Evolutionary conservation across 2,113 vertebrate genomes (phyloP), one percentile per base, ranked within the genome.

Genomic region (Phrynosoma blainvillii): DNA sequence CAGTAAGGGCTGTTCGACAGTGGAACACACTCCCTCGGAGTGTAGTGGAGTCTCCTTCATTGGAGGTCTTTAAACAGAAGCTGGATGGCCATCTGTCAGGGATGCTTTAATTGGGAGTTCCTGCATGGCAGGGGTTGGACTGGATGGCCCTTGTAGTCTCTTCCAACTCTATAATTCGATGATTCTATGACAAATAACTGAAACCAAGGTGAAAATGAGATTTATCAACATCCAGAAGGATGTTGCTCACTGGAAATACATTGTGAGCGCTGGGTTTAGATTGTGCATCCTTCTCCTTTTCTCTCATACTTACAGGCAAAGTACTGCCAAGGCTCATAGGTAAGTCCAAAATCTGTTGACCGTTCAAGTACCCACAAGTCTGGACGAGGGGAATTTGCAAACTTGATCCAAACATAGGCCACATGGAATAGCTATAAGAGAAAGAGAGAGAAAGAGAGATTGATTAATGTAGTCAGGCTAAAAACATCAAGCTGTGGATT

Each of bases 321-420:
- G 93, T 96, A 99, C 96, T 99, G 98, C 99, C 99, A 99, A 0
- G 99, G 98, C 70, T 97, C 96, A 25, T 99, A 99, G 47, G 97
- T 98, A 84, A 93, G 96, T 87, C 99, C 99, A 0, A 97, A 99
- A 95, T 99, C 98, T 0, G 97, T 95, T 0, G 99, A 99, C 56
- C 98, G 94, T 92, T 99, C 99, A 91, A 99, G 95, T 79, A 99
- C 99, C 99, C 99, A 99, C 25, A 99, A 98, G 93, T 99, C 99
- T 0, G 99, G 99, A 75, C 99, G 97, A 5, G 99, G 99, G 8
- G 99, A 98, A 94, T 99, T 99, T 82, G 99, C 99, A 10, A 99
- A 99, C 95, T 99, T 99, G 94, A 99, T 98, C 87, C 99, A 95
- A 42, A 99, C 98, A 0, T 99, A 99, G 0, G 99, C 99, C 52